A percentile compares a stretch with the other conserved stretches of the same genome.
phyloP scores from a whole-genome alignment of 2,888 invertebrate species.

The Epicampocera succincta region DNA sequence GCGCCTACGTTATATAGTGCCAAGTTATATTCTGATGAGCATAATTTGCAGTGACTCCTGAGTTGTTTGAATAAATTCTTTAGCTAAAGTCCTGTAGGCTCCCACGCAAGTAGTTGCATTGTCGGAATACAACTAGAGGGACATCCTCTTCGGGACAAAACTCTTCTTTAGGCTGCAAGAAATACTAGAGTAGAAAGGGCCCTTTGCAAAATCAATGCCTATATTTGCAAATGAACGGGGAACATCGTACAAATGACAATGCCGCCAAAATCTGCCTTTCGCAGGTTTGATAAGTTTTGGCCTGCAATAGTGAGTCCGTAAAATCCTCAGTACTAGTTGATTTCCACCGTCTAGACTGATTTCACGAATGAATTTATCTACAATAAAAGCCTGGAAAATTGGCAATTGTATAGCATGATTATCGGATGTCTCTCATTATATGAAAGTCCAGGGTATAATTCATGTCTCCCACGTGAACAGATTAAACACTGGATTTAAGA shows the following conservation, averaged over 20 bases:
- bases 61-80: not conserved
- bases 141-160: not conserved
- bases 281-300: not conserved
- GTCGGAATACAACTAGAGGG: not conserved
- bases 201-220: not conserved
- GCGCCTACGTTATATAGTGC: not conserved
- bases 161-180: not conserved
- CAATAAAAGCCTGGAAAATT: not conserved
- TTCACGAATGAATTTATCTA: conserved; percentile 1
- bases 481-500: conserved; percentile 9
- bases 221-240: not conserved
- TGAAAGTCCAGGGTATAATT: not conserved
- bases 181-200: not conserved
- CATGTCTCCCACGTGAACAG: not conserved
- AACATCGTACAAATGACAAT: not conserved
- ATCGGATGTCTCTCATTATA: conserved; percentile 1
- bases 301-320: too few species aligned
- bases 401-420: not conserved
- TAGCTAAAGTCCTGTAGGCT: not conserved
- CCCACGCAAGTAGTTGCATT: not conserved
- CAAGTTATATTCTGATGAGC: not conserved
- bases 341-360: not conserved
- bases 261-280: not conserved
- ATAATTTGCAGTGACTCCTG: not conserved
- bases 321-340: not conserved